phyloP scores from a whole-genome alignment of 2,113 vertebrate species.

The Cebidichthys violaceus region DNA sequence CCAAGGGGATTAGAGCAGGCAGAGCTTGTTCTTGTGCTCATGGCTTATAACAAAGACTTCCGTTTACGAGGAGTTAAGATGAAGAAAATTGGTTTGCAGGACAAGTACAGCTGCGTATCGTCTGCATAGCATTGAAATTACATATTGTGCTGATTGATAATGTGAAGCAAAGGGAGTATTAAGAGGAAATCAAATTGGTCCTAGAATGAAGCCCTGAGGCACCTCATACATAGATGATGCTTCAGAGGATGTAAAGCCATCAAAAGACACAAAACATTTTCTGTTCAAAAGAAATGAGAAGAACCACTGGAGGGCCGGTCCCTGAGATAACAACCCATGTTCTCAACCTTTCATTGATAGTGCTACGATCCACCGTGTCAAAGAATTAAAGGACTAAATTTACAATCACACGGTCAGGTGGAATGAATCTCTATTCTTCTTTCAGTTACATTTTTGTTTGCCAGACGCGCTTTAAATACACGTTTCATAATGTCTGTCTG shows the following conservation, averaged over 20 bases:
- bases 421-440: constrained; percentile 17
- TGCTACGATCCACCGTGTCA: too few species aligned
- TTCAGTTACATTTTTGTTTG: constrained; percentile 4
- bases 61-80: too few species aligned
- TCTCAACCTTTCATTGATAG: too few species aligned
- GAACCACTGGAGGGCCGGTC: neutral
- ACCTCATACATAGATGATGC: neutral
- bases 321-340: neutral
- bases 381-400: constrained; percentile 6
- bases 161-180: neutral
- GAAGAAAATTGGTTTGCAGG: too few species aligned
- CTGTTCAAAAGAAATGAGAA: neutral
- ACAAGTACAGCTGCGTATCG: too few species aligned
- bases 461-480: constrained; percentile 51
- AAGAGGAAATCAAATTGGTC: neutral
- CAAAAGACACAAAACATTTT: neutral
- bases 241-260: neutral
- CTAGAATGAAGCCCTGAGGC: neutral
- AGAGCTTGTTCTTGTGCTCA: too few species aligned
- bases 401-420: constrained; percentile 6
- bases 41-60: too few species aligned
- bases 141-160: neutral
- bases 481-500: constrained; percentile 64
- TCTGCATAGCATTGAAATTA: too few species aligned
- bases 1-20: too few species aligned